Evolutionary conservation across 2,797 vertebrate species (phyloP).

Genomic region (Okamejei kenojei): DNA sequence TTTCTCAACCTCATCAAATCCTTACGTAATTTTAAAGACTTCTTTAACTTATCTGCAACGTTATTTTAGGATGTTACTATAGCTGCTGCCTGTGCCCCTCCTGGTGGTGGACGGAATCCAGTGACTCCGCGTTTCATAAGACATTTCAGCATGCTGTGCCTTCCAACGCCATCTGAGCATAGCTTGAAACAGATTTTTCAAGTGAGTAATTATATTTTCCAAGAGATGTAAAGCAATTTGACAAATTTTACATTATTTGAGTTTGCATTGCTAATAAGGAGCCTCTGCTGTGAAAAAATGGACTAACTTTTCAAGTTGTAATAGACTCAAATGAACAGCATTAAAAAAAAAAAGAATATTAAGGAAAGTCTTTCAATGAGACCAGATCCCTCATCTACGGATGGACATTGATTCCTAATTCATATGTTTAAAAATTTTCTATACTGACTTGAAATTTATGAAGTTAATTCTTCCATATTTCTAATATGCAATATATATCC

Average conservation of each 20-base stretch:
- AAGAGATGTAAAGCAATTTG: background rate
- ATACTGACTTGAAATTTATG: background rate
- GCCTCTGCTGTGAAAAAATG: background rate
- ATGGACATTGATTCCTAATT: background rate
- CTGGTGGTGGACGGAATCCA: constrained; percentile 75
- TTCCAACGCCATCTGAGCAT: constrained; percentile 71
- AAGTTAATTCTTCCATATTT: background rate
- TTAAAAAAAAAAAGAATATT: background rate
- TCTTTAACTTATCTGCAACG: background rate
- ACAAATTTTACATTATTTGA: background rate
- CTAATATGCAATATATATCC: background rate
- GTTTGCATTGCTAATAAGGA: background rate
- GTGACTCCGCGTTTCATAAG: constrained; percentile 74
- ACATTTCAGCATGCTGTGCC: constrained; percentile 75
- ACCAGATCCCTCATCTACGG: background rate
- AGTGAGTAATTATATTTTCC: constrained; percentile 49
- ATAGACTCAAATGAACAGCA: background rate
- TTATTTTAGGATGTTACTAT: constrained; percentile 66
- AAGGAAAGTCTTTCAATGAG: background rate
- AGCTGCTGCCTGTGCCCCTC: constrained; percentile 69
- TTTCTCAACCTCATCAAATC: background rate
- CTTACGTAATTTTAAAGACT: background rate
- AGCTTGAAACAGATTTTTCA: constrained; percentile 78
- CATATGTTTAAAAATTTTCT: background rate
- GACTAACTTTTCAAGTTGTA: background rate